These are phyloP conservation scores for Sceloporus tristichus DNA, from an alignment of 2,113 vertebrate genomes.

Conservation along the genomic window DNA sequence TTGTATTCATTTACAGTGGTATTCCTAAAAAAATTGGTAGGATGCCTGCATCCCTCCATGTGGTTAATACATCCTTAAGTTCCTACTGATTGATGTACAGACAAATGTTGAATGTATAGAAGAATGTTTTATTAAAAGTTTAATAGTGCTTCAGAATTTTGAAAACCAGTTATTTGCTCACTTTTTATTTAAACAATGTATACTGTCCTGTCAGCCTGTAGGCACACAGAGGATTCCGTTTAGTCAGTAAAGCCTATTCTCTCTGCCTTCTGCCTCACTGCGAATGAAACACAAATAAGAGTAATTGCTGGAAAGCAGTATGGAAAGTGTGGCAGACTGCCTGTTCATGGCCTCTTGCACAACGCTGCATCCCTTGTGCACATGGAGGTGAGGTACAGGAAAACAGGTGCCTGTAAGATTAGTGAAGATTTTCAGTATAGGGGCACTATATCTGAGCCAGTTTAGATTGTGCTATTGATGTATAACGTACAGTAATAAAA, in stretches of 20 bases:
- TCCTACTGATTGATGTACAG: too few species aligned
- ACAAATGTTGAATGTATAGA: slow-evolving; percentile 22
- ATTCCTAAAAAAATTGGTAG: slow-evolving; percentile 36
- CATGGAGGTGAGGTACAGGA: too few species aligned
- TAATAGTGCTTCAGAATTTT: slow-evolving; percentile 58
- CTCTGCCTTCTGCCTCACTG: too few species aligned
- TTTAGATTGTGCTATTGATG: slow-evolving; percentile 30
- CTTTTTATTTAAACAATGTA: slow-evolving; percentile 55
- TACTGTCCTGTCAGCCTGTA: not conserved
- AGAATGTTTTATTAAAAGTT: slow-evolving; percentile 41
- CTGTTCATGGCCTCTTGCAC: not conserved
- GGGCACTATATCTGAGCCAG: not conserved
- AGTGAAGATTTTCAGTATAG: not conserved
- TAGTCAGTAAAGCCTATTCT: not conserved
- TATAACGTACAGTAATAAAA: slow-evolving; percentile 53
- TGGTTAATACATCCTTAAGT: slow-evolving; percentile 30
- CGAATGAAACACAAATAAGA: too few species aligned
- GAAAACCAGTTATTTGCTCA: slow-evolving; percentile 38
- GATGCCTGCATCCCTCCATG: slow-evolving; percentile 34
- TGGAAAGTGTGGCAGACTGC: not conserved
- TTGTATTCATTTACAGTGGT: not conserved
- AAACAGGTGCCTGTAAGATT: not conserved
- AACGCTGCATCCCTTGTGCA: not conserved
- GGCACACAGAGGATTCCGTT: not conserved
- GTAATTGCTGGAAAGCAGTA: too few species aligned